Evolutionary conservation across 2,888 invertebrate genomes (phyloP).

Genomic region (Plagodis dolabraria): DNA sequence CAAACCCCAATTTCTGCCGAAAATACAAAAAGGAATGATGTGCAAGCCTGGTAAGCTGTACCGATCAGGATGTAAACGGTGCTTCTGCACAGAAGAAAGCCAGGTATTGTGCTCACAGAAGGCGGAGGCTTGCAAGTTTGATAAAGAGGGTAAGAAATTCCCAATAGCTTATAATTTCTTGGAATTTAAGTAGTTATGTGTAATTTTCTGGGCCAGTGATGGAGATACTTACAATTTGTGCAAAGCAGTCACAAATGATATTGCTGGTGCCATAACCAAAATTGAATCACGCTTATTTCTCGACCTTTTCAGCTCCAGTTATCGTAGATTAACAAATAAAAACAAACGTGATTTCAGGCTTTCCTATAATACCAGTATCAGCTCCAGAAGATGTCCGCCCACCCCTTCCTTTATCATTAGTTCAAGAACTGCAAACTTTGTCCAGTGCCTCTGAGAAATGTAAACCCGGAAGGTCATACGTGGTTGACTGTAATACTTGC

Average conservation of each 20-base stretch:
- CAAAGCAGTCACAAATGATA: too few species aligned
- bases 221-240: too few species aligned
- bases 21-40: conserved; percentile 28
- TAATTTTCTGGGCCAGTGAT: too few species aligned
- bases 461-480: conserved; percentile 53
- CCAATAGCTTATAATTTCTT: neutral
- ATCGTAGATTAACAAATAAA: neutral
- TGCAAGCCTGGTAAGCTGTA: conserved; percentile 64
- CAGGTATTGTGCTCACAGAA: conserved; percentile 39
- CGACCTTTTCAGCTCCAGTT: too few species aligned
- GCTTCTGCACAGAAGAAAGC: conserved; percentile 53
- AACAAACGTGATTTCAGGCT: conserved; percentile 8
- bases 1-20: conserved; percentile 21
- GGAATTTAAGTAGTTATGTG: too few species aligned
- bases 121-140: conserved; percentile 33
- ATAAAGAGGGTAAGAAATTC: conserved; percentile 31
- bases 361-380: conserved; percentile 4
- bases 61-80: conserved; percentile 50
- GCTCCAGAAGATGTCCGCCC: conserved; percentile 42
- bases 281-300: too few species aligned
- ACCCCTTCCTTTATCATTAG: conserved; percentile 23
- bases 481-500: conserved; percentile 65
- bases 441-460: conserved; percentile 52
- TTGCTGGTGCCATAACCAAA: too few species aligned
- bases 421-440: conserved; percentile 42